These are phyloP conservation scores for Triplophysa yarkandensis DNA, from an alignment of 2,797 vertebrate species.

Conservation along the genomic window DNA sequence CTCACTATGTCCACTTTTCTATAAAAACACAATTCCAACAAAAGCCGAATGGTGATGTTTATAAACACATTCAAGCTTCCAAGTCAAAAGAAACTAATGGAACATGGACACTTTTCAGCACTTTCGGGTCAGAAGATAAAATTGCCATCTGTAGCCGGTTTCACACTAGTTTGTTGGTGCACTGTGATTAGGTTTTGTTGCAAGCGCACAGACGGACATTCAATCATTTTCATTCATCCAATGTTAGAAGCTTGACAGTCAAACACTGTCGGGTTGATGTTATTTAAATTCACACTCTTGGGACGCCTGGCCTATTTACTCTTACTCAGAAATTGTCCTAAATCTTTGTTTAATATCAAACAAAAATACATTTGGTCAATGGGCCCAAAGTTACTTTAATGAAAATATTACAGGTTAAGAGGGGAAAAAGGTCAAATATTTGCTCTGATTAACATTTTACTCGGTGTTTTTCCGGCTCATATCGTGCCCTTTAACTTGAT, in stretches of 20 bases:
- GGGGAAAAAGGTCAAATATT: conserved; percentile 39
- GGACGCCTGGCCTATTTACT: not conserved
- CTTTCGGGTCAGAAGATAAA: conserved; percentile 31
- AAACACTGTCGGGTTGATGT: not conserved
- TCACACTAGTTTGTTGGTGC: conserved; percentile 26
- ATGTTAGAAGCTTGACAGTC: conserved; percentile 21
- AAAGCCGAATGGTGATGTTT: conserved; percentile 8
- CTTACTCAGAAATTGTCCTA: not conserved
- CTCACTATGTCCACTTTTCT: not conserved
- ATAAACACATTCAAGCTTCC: conserved; percentile 21
- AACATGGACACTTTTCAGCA: conserved; percentile 23
- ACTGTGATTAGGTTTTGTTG: conserved; percentile 1
- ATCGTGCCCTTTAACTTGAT: conserved; percentile 31
- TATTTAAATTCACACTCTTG: not conserved
- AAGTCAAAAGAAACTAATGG: conserved; percentile 10
- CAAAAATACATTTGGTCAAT: conserved; percentile 11
- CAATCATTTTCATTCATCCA: conserved; percentile 23
- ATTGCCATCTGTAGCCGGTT: not conserved
- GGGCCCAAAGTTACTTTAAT: conserved; percentile 19
- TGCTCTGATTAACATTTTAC: conserved; percentile 34
- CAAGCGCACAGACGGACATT: conserved; percentile 7
- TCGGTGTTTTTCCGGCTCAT: not conserved
- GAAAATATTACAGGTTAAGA: conserved; percentile 22
- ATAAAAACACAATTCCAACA: not conserved
- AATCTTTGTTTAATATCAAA: conserved; percentile 21